A percentile compares a stretch with the other conserved stretches of the same genome.
phyloP scores from a whole-genome alignment of 2,113 vertebrate species.

The Piaya cayana region DNA sequence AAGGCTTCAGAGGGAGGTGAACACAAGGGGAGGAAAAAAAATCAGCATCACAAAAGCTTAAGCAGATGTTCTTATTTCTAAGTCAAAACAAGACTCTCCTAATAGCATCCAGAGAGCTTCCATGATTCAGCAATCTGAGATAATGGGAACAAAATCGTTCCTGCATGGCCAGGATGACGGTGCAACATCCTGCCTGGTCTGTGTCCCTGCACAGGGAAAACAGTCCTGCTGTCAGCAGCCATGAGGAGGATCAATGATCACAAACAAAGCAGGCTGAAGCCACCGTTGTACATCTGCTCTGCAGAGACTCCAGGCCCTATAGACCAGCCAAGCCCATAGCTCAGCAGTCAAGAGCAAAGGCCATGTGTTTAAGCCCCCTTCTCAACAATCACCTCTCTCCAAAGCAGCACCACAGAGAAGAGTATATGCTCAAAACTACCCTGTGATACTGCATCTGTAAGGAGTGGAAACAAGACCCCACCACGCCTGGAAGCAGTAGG shows the following conservation, averaged over 20 bases:
- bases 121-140: not conserved
- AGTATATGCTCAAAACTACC: not conserved
- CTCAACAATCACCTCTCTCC: not conserved
- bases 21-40: not conserved
- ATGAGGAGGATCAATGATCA: not conserved
- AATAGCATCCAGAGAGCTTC: not conserved
- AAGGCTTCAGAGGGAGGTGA: constrained; percentile 74
- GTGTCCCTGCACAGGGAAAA: not conserved
- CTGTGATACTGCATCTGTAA: not conserved
- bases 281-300: rapidly evolving
- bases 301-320: not conserved
- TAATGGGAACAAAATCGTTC: rapidly evolving
- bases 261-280: not conserved
- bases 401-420: not conserved
- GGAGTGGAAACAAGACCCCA: not conserved
- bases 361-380: not conserved
- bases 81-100: not conserved
- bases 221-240: not conserved
- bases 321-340: not conserved
- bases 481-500: not conserved
- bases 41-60: not conserved
- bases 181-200: not conserved
- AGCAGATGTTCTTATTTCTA: not conserved
- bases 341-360: not conserved
- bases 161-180: rapidly evolving